A percentile compares a stretch with the other conserved stretches of the same genome.
phyloP scores from a whole-genome alignment of 2,797 vertebrate genomes.

The Peromyscus nudipes region DNA sequence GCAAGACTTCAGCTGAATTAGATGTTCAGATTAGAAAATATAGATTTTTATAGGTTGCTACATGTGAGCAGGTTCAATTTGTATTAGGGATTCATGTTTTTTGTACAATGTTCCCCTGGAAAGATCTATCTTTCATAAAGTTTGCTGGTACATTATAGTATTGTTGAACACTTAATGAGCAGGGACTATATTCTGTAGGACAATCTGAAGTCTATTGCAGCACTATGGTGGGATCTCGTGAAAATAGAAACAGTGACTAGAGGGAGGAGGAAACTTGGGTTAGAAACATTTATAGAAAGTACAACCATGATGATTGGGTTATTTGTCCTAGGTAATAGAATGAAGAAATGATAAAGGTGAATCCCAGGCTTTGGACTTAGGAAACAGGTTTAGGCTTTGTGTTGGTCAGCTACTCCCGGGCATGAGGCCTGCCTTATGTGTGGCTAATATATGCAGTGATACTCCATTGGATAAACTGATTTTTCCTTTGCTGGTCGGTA shows the following conservation, averaged over 20 bases:
- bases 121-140: slow-evolving; percentile 21
- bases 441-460: neutral
- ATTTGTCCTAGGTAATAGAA: neutral
- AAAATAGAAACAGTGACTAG: neutral
- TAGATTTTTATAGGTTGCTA: neutral
- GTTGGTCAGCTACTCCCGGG: neutral
- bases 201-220: neutral
- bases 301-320: neutral
- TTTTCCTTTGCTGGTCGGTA: neutral
- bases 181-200: neutral
- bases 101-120: neutral
- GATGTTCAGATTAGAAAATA: neutral
- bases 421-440: neutral
- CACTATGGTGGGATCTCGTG: neutral
- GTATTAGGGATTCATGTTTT: neutral
- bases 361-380: neutral
- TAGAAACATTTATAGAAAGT: neutral
- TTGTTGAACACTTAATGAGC: neutral
- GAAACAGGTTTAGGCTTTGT: neutral
- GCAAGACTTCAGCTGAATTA: slow-evolving; percentile 11
- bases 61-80: neutral
- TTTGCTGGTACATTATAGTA: neutral
- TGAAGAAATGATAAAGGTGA: neutral
- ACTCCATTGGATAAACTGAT: neutral
- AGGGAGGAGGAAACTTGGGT: neutral